phyloP scores from a whole-genome alignment of 2,797 vertebrate genomes.

The Mycteria americana region DNA sequence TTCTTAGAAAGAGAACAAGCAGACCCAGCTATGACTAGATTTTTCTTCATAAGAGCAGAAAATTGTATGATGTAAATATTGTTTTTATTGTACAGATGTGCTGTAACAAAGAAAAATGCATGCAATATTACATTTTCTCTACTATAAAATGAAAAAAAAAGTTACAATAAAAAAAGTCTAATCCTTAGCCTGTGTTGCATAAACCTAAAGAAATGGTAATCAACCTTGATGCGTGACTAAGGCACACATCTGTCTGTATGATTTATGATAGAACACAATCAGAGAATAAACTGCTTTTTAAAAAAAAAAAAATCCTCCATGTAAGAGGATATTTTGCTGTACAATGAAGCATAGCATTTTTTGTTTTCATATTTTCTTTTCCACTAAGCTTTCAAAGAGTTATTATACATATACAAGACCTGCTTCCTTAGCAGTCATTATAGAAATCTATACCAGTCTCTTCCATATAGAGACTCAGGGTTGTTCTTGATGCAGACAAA shows the following conservation, averaged over 20 bases:
- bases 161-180: constrained; percentile 61
- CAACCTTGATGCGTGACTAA: constrained; percentile 76
- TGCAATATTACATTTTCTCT: constrained; percentile 64
- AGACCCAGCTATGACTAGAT: neutral
- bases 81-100: constrained; percentile 63
- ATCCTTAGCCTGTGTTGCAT: constrained; percentile 55
- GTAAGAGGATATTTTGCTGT: constrained; percentile 41
- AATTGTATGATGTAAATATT: constrained; percentile 47
- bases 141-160: constrained; percentile 59
- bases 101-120: constrained; percentile 57
- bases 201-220: constrained; percentile 71
- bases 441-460: neutral
- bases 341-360: neutral
- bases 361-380: neutral
- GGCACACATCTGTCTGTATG: constrained; percentile 73
- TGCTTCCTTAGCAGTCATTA: neutral
- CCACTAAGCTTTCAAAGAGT: neutral
- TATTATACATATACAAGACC: neutral
- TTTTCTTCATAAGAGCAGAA: constrained; percentile 52
- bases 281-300: constrained; percentile 48
- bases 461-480: neutral
- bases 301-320: neutral
- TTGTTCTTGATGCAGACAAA: neutral
- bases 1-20: constrained; percentile 44
- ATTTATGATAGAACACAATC: constrained; percentile 67